Evolutionary conservation across 2,888 invertebrate species (phyloP), one percentile per base, ranked within the genome.

Genomic region (Chesias legatella): DNA sequence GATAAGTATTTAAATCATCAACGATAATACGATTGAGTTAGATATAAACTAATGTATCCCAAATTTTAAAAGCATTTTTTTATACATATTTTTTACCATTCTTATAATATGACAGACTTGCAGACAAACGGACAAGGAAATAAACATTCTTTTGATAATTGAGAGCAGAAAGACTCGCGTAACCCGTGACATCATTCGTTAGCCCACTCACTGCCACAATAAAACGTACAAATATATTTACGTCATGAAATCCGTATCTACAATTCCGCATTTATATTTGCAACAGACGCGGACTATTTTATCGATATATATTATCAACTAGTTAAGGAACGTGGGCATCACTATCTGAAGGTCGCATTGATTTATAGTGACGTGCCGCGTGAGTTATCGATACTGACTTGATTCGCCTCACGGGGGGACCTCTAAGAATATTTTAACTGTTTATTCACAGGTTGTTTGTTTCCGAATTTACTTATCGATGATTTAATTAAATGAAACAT

Each of bases 361-460:
- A 86, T 84, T 85, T 86, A 84, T 82, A 80, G 76, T 76, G 85
- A 81, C 80, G 83, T 66, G 58, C 64, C 51, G 51, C 69, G 70
- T 83, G 81, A 86, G 59, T 83, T 85, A 86, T 84, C 82, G 82
- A 84, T 79, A 76, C 72, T 67, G 58, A 66, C 69, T 68, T 52
- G 58, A 56, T 57, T 58, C 53, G 55, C 55, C 51, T 58, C 39
- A 54, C 53, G 55, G 54, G 55, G 54, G 48, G 50, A 51, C 56
- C 58, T 58, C 50, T 60, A 45, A 48, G 58, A 56, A 60, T 56
- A 58, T 58, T 50, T 56, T 48, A 53, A 51, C 51, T 51, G 47
- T 49, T 17, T 31, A 28, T 36, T 42, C 30, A 22, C 29, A 25
- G 28, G 17, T 13, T 29, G 26, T 35, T 43, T 31, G 30, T 38